Evolutionary conservation across 2,888 invertebrate genomes (phyloP), one percentile per base, ranked within the genome.

Genomic region (Drosophila pseudotakahashii): DNA sequence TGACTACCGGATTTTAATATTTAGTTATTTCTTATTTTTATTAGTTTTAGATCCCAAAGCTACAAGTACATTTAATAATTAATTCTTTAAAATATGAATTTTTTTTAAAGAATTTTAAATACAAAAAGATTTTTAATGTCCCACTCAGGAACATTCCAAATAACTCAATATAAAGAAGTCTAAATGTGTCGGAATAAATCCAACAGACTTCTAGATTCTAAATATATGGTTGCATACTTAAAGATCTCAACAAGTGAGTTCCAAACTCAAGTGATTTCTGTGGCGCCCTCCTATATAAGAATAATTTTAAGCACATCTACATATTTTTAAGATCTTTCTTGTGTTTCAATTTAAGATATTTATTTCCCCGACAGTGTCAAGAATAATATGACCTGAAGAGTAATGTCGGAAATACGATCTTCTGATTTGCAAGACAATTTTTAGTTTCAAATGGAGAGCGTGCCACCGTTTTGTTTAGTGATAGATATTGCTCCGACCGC

Each of bases 401-500:
- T 14, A 39, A 14, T 30, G 26, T n/a, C 4, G 11, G 30, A 47
- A 30, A 47, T 47, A 26, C 4, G 45, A 47, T 47, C 45, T 30
- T 14, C 30, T 5, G 14, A 14, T 30, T 30, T 11, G 26, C 19
- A 11, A 11, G 11, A 16, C 16, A 26, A 9, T 26, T 23, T 41
- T 41, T 13, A 41, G 11, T 19, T 14, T 7, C 23, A 13, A 44
- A 13, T 7, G 3, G 10, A 42, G 13, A 39, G 14, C 44, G 62
- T 16, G 26, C 13, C 16, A 62, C 54, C 42, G 51, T 47, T 44
- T 32, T 52, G 32, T 3, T 16, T 11, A 14, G 11, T 48, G n/a
- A 59, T 10, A 19, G 19, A 41, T 52, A 52, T 37, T 41, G 13
- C 47, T 11, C 41, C 68, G 19, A 32, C 55, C 37, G 10, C 19